Percentiles rank a stretch among this genome's conserved stretches.
These are phyloP conservation scores for Pithys albifrons DNA, from an alignment of 2,113 vertebrate species.

Conservation along the genomic window DNA sequence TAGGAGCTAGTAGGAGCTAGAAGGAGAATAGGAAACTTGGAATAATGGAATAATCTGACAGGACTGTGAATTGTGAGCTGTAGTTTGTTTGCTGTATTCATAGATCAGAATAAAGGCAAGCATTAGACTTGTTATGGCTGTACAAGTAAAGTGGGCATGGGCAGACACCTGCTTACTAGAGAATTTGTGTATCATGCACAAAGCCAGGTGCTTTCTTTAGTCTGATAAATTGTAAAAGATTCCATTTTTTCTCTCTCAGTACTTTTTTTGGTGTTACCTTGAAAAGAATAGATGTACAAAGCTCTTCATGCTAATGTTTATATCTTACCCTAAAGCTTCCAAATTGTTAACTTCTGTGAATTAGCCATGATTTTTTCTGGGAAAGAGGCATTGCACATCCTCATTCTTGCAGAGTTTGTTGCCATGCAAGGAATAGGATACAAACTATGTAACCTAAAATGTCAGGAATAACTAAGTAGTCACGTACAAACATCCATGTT, in stretches of 20 bases:
- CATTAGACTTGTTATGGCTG: neutral
- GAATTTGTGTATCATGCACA: neutral
- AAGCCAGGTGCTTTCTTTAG: neutral
- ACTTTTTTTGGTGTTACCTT: neutral
- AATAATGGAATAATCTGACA: neutral
- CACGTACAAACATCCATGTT: fast-evolving
- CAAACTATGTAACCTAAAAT: neutral
- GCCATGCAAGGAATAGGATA: neutral
- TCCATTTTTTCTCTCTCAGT: neutral
- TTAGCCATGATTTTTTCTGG: neutral
- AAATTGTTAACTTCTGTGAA: neutral
- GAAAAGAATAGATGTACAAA: neutral
- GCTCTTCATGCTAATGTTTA: neutral
- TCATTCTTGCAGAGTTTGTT: neutral
- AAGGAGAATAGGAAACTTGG: neutral
- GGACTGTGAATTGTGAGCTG: neutral
- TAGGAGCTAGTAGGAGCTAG: neutral
- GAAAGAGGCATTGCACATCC: neutral
- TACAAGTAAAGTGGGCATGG: neutral
- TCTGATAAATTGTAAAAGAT: neutral
- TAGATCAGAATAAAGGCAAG: neutral
- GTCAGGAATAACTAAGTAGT: neutral
- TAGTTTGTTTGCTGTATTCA: neutral
- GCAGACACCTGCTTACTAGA: neutral
- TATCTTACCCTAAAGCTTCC: neutral